phyloP scores from a whole-genome alignment of 1,140 invertebrate genomes.

The Macrobrachium nipponense region DNA sequence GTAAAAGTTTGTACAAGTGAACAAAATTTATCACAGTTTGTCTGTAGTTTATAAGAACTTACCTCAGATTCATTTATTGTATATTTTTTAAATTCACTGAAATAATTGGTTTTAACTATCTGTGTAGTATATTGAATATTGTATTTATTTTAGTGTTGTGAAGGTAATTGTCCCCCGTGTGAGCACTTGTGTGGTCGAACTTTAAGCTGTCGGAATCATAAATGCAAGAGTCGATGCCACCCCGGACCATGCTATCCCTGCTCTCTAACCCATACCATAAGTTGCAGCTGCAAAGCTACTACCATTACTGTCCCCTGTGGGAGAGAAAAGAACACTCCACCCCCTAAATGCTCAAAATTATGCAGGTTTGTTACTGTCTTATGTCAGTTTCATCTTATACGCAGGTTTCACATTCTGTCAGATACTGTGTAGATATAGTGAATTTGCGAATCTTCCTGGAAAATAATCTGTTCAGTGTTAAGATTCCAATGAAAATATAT shows the following conservation, averaged over 20 bases:
- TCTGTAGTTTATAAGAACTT: too few species aligned
- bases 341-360: constrained; percentile 80
- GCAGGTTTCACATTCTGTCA: constrained; percentile 13
- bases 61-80: too few species aligned
- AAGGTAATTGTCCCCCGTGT: constrained; percentile 86
- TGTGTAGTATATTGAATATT: background rate
- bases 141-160: constrained; percentile 77
- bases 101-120: too few species aligned
- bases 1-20: too few species aligned
- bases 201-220: constrained; percentile 88
- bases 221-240: constrained; percentile 88
- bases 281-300: constrained; percentile 85
- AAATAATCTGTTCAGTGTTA: too few species aligned
- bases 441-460: too few species aligned
- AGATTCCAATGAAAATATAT: too few species aligned
- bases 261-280: constrained; percentile 79
- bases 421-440: background rate
- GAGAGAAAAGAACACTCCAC: constrained; percentile 78
- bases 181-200: constrained; percentile 88
- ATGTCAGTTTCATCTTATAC: background rate
- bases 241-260: constrained; percentile 93
- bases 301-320: constrained; percentile 88
- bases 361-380: constrained; percentile 74
- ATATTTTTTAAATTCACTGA: too few species aligned
- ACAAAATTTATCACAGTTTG: too few species aligned